Evolutionary conservation across 2,113 vertebrate species (phyloP).

Genomic region (Indicator indicator): DNA sequence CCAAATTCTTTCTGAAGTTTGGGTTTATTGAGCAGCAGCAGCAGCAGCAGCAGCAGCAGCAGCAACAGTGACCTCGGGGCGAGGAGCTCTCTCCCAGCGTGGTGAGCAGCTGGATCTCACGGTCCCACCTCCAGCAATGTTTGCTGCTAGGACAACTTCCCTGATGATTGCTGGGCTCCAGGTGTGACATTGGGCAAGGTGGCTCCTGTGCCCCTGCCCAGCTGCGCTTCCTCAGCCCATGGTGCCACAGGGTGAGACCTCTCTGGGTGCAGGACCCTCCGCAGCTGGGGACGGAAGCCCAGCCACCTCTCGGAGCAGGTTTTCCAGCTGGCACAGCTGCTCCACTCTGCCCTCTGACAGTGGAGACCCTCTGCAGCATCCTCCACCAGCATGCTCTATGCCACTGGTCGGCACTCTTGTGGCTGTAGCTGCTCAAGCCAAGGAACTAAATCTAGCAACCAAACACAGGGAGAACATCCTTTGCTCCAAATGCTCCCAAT

Average conservation of each 20-base stretch:
- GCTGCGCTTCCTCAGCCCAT: neutral
- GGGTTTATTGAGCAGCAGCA: neutral
- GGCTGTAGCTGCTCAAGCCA: neutral
- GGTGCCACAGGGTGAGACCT: neutral
- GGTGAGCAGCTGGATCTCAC: neutral
- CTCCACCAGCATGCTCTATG: fast-evolving
- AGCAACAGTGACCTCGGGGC: neutral
- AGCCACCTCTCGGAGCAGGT: neutral
- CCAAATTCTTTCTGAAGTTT: neutral
- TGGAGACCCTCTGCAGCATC: fast-evolving
- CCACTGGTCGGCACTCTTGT: fast-evolving
- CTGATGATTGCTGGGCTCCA: neutral
- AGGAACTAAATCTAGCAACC: neutral
- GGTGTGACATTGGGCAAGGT: neutral
- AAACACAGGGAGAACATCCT: neutral
- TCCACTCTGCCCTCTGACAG: fast-evolving
- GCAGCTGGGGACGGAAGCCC: neutral
- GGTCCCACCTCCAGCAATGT: neutral
- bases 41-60: neutral
- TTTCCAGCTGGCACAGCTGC: neutral
- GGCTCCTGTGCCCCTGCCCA: neutral
- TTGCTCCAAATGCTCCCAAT: neutral
- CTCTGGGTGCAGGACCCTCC: fast-evolving
- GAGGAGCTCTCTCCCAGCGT: fast-evolving
- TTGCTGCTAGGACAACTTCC: neutral